phyloP scores from a whole-genome alignment of 2,797 vertebrate species.

The Sciaenops ocellatus region DNA sequence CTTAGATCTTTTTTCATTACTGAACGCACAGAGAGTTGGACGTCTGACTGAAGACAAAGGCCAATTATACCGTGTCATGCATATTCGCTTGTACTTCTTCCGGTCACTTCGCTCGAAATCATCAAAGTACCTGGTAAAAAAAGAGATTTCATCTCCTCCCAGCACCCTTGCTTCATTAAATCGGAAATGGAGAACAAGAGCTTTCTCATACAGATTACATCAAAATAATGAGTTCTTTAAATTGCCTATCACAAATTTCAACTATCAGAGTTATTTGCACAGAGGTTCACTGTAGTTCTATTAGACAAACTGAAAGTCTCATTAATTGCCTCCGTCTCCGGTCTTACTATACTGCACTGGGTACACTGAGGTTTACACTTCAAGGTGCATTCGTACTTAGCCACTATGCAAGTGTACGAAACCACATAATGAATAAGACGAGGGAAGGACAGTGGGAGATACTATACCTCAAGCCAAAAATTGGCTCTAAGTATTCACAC shows the following conservation, averaged over 20 bases:
- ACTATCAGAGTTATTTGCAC: conserved; percentile 46
- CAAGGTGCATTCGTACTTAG: conserved; percentile 4
- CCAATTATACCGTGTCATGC: conserved; percentile 35
- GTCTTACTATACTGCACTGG: background rate
- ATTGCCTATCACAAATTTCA: conserved; percentile 63
- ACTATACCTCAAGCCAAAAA: background rate
- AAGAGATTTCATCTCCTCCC: conserved; percentile 44
- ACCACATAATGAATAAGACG: background rate
- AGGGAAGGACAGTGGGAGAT: background rate
- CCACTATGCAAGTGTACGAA: background rate
- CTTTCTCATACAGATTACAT: conserved; percentile 57
- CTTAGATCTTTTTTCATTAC: conserved; percentile 34
- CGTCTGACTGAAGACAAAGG: conserved; percentile 47
- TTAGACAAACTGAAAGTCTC: conserved; percentile 52
- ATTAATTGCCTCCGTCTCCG: conserved; percentile 36
- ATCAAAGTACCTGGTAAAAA: conserved; percentile 59
- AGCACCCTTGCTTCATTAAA: conserved; percentile 55
- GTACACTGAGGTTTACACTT: background rate
- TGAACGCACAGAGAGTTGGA: conserved; percentile 25
- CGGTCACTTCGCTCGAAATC: conserved; percentile 58
- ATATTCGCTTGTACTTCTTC: conserved; percentile 48
- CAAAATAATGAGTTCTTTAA: conserved; percentile 67
- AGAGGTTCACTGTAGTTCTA: conserved; percentile 48
- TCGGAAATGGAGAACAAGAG: conserved; percentile 58
- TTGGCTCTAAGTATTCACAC: background rate